Evolutionary conservation across 2,113 vertebrate species (phyloP), one percentile per base, ranked within the genome.

Genomic region (Heterochromis multidens): DNA sequence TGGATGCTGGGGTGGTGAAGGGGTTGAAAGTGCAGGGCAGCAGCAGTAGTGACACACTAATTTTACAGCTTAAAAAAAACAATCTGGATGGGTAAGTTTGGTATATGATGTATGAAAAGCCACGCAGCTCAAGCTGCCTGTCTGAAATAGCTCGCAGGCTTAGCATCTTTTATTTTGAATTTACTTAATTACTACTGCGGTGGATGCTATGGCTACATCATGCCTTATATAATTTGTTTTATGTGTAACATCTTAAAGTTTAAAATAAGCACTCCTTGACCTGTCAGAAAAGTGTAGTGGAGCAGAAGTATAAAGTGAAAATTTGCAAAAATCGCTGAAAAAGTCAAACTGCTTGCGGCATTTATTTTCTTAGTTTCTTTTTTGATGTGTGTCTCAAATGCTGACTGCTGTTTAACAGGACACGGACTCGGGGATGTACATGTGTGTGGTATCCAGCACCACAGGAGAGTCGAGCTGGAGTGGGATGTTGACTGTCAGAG

Each of bases 391-490:
- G 6, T 77, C 81, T 84, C 19, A 85, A 80, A 79, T 43, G 49
- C 29, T 40, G 60, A 40, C 84, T 77, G 57, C 49, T 90, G 43
- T 83, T 82, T 94, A 82, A 88, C 93, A 99, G 98, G 97, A 97
- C 89, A 87, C 85, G 0, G 97, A 99, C 91, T 96, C 96, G 0
- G 98, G 98, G 77, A 93, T 94, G 89, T 99, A 99, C 17, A 97
- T 96, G 70, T 99, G 98, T 0, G 91, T 98, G 17, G 97, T 96
- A 67, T 96, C 95, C 91, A 98, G 96, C 81, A 80, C 94, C 4
- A 95, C 35, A 0, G 98, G 98, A 0, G 97, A 99, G 94, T 96
- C 96, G 0, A 96, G 88, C 35, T 99, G 98, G 98, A 97, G 95
- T 17, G 95, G 96, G 83, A 95, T 94, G 89, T 88, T 99, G 87